These are phyloP conservation scores for Actenoides hombroni DNA, from an alignment of 2,113 vertebrate species.

Conservation along the genomic window DNA sequence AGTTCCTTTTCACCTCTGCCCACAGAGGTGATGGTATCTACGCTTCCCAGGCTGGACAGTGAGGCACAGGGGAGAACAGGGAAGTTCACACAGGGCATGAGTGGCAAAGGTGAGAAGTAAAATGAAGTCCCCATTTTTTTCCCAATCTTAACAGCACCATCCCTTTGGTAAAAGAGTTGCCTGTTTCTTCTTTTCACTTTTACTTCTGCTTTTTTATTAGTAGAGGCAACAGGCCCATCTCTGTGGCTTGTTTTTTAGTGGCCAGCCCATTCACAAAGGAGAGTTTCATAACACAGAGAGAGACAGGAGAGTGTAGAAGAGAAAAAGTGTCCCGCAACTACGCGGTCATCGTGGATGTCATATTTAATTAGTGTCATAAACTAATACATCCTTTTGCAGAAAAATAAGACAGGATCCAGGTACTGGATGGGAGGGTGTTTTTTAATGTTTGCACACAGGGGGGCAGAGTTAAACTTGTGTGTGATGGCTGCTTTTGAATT, in stretches of 20 bases:
- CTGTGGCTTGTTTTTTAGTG: not conserved
- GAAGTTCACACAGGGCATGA: not conserved
- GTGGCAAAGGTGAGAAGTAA: not conserved
- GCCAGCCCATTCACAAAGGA: not conserved
- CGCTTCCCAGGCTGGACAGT: not conserved
- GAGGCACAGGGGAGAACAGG: not conserved
- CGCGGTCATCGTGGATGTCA: not conserved
- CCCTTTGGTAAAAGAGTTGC: not conserved
- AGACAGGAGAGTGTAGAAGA: not conserved
- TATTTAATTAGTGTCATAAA: not conserved
- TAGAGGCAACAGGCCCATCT: not conserved
- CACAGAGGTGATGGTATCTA: not conserved
- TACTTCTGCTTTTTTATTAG: not conserved
- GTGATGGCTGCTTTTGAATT: not conserved
- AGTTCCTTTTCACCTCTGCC: not conserved
- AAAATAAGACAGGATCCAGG: not conserved
- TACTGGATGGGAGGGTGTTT: not conserved
- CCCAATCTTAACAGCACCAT: not conserved
- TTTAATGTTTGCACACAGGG: conserved; percentile 7
- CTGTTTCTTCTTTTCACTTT: not conserved
- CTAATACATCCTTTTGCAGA: not conserved
- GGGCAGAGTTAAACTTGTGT: conserved; percentile 30
- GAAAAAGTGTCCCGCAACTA: not conserved
- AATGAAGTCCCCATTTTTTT: not conserved
- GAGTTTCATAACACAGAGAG: not conserved